Evolutionary conservation across 2,113 vertebrate genomes (phyloP).

Genomic region (Dasyurus viverrinus): DNA sequence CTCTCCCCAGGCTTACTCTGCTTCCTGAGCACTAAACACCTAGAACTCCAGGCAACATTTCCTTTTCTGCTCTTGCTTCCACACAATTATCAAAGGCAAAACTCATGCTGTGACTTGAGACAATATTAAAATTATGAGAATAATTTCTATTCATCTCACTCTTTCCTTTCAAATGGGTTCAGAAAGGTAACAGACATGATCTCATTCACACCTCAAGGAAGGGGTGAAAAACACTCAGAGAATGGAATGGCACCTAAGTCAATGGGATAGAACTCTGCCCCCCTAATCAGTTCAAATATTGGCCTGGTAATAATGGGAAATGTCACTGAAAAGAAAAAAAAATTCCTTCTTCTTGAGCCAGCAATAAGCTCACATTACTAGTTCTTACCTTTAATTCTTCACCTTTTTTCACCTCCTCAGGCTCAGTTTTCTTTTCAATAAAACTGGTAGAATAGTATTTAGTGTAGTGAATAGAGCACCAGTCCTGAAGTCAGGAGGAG

Average conservation of each 20-base stretch:
- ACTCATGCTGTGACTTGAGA: background rate
- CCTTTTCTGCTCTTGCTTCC: background rate
- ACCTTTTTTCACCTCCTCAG: background rate
- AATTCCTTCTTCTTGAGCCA: background rate
- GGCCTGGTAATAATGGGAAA: background rate
- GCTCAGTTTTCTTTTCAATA: background rate
- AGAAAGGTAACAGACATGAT: background rate
- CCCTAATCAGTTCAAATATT: background rate
- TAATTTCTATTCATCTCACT: conserved; percentile 12
- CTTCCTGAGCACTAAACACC: background rate
- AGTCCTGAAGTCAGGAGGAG: no score
- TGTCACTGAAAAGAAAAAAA: background rate
- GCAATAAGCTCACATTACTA: background rate
- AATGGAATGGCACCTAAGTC: background rate
- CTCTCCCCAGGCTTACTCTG: background rate
- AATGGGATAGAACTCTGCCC: background rate
- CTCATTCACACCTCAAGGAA: background rate
- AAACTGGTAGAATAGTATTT: background rate
- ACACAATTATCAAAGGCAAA: background rate
- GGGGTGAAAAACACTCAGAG: background rate
- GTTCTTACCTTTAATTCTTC: background rate
- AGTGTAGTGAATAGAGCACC: no score
- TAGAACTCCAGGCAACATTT: background rate
- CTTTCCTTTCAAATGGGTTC: background rate
- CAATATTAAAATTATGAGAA: conserved; percentile 3